Evolutionary conservation across 2,888 invertebrate genomes (phyloP).

Genomic region (Thelaira solivaga): DNA sequence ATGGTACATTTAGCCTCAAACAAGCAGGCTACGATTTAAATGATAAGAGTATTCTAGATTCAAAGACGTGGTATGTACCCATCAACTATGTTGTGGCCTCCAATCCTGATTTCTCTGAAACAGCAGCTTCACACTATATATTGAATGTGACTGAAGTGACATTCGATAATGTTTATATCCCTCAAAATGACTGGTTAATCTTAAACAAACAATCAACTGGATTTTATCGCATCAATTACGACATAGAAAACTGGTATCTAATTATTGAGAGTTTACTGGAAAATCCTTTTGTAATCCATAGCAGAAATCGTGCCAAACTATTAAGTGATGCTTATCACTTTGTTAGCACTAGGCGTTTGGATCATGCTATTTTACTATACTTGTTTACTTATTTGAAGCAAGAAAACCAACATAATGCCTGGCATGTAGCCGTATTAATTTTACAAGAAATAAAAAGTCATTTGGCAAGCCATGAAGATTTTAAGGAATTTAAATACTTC

Average conservation of each 20-base stretch:
- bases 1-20: slow-evolving; percentile 77
- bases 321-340: slow-evolving; percentile 85
- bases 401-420: slow-evolving; percentile 74
- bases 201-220: slow-evolving; percentile 75
- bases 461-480: slow-evolving; percentile 66
- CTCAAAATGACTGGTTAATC: slow-evolving; percentile 71
- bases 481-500: slow-evolving; percentile 65
- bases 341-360: slow-evolving; percentile 65
- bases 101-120: slow-evolving; percentile 71
- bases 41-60: slow-evolving; percentile 25
- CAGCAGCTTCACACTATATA: slow-evolving; percentile 69
- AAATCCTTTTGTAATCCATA: slow-evolving; percentile 82
- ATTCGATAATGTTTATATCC: slow-evolving; percentile 45
- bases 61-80: slow-evolving; percentile 71
- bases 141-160: slow-evolving; percentile 41
- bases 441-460: slow-evolving; percentile 68
- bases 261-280: slow-evolving; percentile 81
- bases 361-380: slow-evolving; percentile 67
- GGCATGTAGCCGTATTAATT: slow-evolving; percentile 69
- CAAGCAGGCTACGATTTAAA: slow-evolving; percentile 77
- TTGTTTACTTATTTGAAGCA: slow-evolving; percentile 70
- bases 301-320: slow-evolving; percentile 89
- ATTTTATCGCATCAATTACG: slow-evolving; percentile 84
- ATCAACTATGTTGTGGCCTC: slow-evolving; percentile 70
- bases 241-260: slow-evolving; percentile 82